A percentile compares a stretch with the other conserved stretches of the same genome.
Conservation (phyloP, 1,140 invertebrate species). For the Samia ricini region DNA sequence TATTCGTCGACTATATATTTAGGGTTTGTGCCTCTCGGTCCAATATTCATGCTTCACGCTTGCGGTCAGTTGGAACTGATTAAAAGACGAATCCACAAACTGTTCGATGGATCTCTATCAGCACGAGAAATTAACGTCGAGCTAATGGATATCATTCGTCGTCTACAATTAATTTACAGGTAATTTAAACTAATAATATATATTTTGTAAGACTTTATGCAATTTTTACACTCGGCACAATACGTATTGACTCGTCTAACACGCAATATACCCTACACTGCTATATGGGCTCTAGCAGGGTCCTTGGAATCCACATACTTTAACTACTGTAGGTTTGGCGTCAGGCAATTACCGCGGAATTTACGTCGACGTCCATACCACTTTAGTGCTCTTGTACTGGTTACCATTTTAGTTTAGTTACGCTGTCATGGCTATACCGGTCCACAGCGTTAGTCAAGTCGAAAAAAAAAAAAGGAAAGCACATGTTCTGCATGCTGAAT, state of each 20-base stretch:
- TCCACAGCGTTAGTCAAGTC: too few relatives aligned
- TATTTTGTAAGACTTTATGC: background rate
- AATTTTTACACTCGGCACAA: background rate
- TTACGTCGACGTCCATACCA: too few relatives aligned
- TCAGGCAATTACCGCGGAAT: too few relatives aligned
- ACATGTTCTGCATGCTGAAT: too few relatives aligned
- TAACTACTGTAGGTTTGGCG: too few relatives aligned
- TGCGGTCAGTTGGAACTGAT: conserved; percentile 45
- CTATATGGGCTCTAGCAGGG: background rate
- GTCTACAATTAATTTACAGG: conserved; percentile 27
- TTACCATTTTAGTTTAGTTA: too few relatives aligned
- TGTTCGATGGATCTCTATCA: conserved; percentile 20
- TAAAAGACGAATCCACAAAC: conserved; percentile 21
- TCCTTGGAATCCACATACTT: too few relatives aligned
- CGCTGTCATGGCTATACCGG: too few relatives aligned
- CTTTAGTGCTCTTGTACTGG: too few relatives aligned
- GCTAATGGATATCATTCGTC: conserved; percentile 27
- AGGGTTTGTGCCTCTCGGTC: conserved; percentile 34
- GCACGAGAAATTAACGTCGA: conserved; percentile 16
- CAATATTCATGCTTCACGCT: conserved; percentile 43
- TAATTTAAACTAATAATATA: conserved; percentile 8
- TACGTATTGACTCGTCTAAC: background rate
- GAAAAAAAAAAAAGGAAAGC: too few relatives aligned
- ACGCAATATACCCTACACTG: background rate
- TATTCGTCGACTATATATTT: conserved; percentile 29